phyloP scores from a whole-genome alignment of 2,797 vertebrate species.

The Protosalanx chinensis region DNA sequence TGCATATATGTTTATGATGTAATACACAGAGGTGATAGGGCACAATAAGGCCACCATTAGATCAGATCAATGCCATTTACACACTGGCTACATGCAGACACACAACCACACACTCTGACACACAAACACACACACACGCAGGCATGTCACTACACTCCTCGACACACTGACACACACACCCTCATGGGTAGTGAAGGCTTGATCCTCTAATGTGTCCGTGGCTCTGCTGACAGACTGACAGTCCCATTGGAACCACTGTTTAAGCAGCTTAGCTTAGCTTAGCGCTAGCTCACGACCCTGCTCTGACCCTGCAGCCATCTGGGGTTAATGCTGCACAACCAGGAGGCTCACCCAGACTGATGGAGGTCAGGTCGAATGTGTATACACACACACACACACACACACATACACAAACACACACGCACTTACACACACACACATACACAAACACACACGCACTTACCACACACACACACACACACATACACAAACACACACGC shows the following conservation, averaged over 20 bases:
- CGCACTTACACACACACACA: no score
- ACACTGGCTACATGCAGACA: slow-evolving; percentile 4
- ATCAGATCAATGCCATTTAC: slow-evolving; percentile 31
- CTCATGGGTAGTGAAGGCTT: neutral
- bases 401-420: no score
- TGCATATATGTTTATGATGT: slow-evolving; percentile 3
- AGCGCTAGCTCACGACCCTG: slow-evolving; percentile 11
- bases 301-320: slow-evolving; percentile 29
- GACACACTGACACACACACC: slow-evolving; percentile 16
- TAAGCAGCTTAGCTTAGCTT: slow-evolving; percentile 7
- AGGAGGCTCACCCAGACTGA: slow-evolving; percentile 87
- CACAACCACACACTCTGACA: slow-evolving; percentile 8
- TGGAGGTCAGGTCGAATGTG: slow-evolving; percentile 89
- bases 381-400: neutral
- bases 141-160: no score
- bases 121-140: slow-evolving; percentile 1
- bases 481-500: no score
- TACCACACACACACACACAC: no score
- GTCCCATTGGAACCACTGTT: no score
- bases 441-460: no score
- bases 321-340: slow-evolving; percentile 86
- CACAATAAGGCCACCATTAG: slow-evolving; percentile 27
- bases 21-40: slow-evolving; percentile 27
- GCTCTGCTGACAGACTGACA: neutral
- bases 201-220: neutral